A percentile compares a stretch with the other conserved stretches of the same genome.
These are phyloP conservation scores for Xanthostigma xanthostigma DNA, from an alignment of 2,888 invertebrate species.

Conservation along the genomic window DNA sequence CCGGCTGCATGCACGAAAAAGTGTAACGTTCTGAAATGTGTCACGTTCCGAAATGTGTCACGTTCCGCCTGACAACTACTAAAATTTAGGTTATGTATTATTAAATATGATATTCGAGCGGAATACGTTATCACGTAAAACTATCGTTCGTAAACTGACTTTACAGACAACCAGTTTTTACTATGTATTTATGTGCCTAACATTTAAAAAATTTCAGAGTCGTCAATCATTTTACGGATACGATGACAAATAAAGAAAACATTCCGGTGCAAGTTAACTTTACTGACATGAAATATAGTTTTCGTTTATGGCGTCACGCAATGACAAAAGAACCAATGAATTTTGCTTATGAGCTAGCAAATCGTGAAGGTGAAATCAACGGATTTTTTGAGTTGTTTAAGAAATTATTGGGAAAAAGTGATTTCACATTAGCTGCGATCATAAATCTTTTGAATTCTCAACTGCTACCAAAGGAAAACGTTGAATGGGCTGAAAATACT, in stretches of 20 bases:
- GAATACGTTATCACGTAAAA: too few relatives aligned
- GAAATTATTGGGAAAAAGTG: conserved; percentile 43
- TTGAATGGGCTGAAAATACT: conserved; percentile 44
- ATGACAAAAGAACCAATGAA: conserved; percentile 52
- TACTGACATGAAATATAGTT: conserved; percentile 37
- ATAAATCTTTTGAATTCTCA: conserved; percentile 48
- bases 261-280: conserved; percentile 17
- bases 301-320: conserved; percentile 58
- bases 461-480: conserved; percentile 46
- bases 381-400: conserved; percentile 40
- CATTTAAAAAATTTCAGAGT: conserved; percentile 21
- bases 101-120: too few relatives aligned
- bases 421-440: conserved; percentile 52
- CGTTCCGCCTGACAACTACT: too few relatives aligned
- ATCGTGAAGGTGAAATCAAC: conserved; percentile 38
- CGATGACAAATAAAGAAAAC: conserved; percentile 15
- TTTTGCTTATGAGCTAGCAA: conserved; percentile 47
- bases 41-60: too few relatives aligned
- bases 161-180: too few relatives aligned
- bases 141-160: too few relatives aligned
- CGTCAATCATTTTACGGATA: conserved; percentile 28
- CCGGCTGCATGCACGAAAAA: too few relatives aligned
- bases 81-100: too few relatives aligned
- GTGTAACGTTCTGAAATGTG: too few relatives aligned
- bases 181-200: conserved; percentile 5